phyloP scores from a whole-genome alignment of 2,113 vertebrate genomes.

The Orientallactaga bullata region DNA sequence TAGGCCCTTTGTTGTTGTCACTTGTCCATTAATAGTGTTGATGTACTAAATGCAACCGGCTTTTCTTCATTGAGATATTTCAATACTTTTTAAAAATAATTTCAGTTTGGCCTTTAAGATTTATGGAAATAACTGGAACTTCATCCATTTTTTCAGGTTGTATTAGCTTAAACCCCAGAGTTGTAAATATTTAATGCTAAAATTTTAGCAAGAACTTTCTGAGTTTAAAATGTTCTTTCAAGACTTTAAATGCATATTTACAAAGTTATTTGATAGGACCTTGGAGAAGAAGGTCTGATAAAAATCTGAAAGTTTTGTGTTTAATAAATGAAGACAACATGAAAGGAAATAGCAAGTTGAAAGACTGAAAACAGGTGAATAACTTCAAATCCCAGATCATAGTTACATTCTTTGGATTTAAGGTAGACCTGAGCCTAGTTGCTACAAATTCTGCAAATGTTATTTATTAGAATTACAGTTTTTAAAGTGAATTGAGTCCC shows the following conservation, averaged over 20 bases:
- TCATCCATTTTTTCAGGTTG: constrained; percentile 58
- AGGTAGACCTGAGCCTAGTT: constrained; percentile 35
- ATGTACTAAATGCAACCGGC: constrained; percentile 56
- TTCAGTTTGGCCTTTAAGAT: constrained; percentile 63
- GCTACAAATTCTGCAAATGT: constrained; percentile 38
- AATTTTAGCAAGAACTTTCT: constrained; percentile 65
- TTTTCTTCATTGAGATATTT: constrained; percentile 74
- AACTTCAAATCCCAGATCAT: constrained; percentile 47
- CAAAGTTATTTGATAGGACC: constrained; percentile 8
- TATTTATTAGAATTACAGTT: constrained; percentile 56
- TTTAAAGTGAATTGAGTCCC: constrained; percentile 43
- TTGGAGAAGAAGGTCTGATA: constrained; percentile 24
- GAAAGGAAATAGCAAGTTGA: constrained; percentile 28
- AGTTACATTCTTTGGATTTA: constrained; percentile 53
- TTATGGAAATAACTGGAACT: constrained; percentile 59
- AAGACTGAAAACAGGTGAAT: constrained; percentile 45
- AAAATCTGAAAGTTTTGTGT: constrained; percentile 45
- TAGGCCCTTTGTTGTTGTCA: constrained; percentile 74
- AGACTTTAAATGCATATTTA: constrained; percentile 56
- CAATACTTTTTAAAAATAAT: constrained; percentile 45
- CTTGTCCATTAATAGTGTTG: constrained; percentile 66
- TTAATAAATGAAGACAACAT: constrained; percentile 62
- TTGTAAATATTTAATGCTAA: constrained; percentile 60
- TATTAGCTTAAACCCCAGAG: constrained; percentile 53
- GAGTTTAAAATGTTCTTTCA: constrained; percentile 63